Evolutionary conservation across 1,140 invertebrate genomes (phyloP), one percentile per base, ranked within the genome.

Genomic region (Pachypeltis micranthus): DNA sequence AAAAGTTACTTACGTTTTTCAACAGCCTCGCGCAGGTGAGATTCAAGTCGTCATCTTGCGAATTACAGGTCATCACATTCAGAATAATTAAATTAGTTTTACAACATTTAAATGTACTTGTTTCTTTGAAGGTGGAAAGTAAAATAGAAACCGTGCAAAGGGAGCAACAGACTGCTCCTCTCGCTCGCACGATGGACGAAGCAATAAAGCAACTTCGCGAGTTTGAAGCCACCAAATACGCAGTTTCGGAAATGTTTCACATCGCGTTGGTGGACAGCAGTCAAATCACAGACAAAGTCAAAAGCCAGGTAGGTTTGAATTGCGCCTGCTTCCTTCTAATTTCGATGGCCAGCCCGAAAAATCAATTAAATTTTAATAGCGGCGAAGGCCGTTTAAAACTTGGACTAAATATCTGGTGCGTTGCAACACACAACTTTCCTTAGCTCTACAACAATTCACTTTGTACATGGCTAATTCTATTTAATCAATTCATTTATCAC

Each of bases 1-100:
- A 88, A 69, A 85, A 85, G 74, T 75, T 90, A 39, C 80, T 85
- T 47, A 77, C 79, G 10, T 84, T 87, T 72, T 88, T 86, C 73
- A 81, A 81, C 65, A 82, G 82, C 68, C 72, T 88, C 60, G 73
- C 81, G 29, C 79, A 89, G 76, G 84, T 89, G 71, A 75, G 72
- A 63, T 67, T 39, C 7, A 39, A 39, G 7, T 16, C 16, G 31
- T 10, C 31, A 7, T 10, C 7, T 39, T 10, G 7, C 16, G 16
- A 39, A 39, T 39, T 16, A 7, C 7, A 16, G 31, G 7, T 39
- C 16, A 39, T 39, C 31, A 39, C 7, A 39, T 10, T 39, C 16
- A 39, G 7, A 16, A 39, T 39, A 39, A 39, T 39, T 39, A 39
- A 7, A 7, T 16, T 39, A 39, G n/a, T 7, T n/a, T 39, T 39